Conservation (phyloP, 2,113 vertebrate species). For the Bubo blakistoni region DNA sequence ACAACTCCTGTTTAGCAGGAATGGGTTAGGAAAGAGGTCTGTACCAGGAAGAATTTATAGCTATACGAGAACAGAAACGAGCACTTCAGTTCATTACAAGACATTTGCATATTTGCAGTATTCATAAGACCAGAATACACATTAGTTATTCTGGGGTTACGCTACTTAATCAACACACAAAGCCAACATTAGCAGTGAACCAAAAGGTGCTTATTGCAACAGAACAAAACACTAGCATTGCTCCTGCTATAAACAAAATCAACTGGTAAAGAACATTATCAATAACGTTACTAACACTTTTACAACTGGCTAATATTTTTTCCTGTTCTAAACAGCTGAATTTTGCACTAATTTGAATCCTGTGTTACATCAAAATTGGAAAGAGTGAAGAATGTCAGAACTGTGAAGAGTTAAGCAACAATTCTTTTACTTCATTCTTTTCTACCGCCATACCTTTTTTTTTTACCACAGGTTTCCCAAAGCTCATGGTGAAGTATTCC, state of each 20-base stretch:
- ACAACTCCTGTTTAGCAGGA: neutral
- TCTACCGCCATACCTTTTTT: neutral
- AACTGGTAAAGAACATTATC: neutral
- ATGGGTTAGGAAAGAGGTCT: neutral
- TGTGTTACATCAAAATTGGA: neutral
- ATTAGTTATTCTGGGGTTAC: neutral
- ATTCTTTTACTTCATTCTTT: neutral
- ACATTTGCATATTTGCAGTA: neutral
- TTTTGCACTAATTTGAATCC: neutral
- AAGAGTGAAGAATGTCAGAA: neutral
- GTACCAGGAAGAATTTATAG: neutral
- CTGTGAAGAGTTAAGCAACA: neutral
- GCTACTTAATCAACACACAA: neutral
- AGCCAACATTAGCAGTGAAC: neutral
- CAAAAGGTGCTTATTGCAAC: neutral
- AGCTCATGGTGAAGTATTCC: neutral
- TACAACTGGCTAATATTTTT: neutral
- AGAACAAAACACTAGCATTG: neutral
- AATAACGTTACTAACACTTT: neutral
- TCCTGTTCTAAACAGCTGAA: neutral
- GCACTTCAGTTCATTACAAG: neutral
- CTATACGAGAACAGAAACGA: neutral
- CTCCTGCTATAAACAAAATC: neutral
- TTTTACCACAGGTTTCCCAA: neutral
- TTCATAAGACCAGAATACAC: neutral